A percentile compares a stretch with the other conserved stretches of the same genome.
phyloP scores from a whole-genome alignment of 2,113 vertebrate species.

The Balaeniceps rex region DNA sequence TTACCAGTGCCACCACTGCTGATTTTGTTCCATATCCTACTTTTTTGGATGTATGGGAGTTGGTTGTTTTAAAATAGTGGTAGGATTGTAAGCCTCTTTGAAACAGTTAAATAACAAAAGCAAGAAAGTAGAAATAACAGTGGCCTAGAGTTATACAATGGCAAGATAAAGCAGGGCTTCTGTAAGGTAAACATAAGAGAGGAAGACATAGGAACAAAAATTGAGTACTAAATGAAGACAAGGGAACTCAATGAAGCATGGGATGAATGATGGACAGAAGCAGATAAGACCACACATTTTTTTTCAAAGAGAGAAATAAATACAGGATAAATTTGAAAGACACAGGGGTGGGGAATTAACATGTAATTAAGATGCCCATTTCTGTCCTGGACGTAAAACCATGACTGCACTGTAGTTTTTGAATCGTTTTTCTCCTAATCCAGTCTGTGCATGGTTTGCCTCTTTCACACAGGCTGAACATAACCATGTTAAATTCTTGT shows the following conservation, averaged over 20 bases:
- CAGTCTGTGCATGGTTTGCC: neutral
- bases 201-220: neutral
- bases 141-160: neutral
- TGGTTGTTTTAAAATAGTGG: neutral
- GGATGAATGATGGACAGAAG: neutral
- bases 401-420: neutral
- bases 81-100: neutral
- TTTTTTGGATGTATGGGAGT: neutral
- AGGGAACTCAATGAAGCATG: neutral
- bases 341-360: neutral
- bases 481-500: neutral
- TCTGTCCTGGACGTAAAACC: neutral
- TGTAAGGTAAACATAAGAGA: neutral
- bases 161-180: neutral
- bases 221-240: neutral
- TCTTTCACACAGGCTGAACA: neutral
- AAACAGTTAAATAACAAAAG: neutral
- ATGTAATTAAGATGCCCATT: neutral
- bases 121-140: neutral
- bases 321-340: neutral
- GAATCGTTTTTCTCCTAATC: neutral
- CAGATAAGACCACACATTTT: neutral
- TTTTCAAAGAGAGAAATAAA: neutral
- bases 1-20: neutral
- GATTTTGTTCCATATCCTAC: neutral